These are phyloP conservation scores for Charanyca ferruginea DNA, from an alignment of 2,888 invertebrate genomes.

Conservation along the genomic window DNA sequence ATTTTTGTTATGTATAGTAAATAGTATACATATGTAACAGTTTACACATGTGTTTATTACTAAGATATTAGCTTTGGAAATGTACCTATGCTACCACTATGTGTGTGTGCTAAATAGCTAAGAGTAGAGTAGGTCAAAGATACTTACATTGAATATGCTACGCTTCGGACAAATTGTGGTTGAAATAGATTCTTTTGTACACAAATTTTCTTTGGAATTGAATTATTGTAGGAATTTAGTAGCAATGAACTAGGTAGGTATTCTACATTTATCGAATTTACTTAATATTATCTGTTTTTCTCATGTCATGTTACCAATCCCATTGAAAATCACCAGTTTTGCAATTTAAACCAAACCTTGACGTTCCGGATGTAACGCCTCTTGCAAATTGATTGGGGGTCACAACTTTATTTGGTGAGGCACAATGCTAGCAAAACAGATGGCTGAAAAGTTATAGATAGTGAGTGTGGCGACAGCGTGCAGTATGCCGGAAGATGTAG, in stretches of 20 bases:
- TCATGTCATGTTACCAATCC: too few species aligned
- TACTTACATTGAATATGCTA: slow-evolving; percentile 30
- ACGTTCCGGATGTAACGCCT: neutral
- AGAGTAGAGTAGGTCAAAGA: slow-evolving; percentile 62
- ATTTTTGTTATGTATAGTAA: too few species aligned
- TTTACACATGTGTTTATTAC: slow-evolving; percentile 25
- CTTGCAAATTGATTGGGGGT: neutral
- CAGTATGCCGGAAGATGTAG: neutral
- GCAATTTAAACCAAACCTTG: neutral
- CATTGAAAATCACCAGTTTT: slow-evolving; percentile 1
- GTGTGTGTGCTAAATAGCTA: slow-evolving; percentile 38
- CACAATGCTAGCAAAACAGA: neutral
- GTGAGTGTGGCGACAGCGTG: neutral
- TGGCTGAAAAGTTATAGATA: neutral
- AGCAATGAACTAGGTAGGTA: too few species aligned
- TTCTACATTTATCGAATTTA: too few species aligned
- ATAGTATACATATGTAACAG: too few species aligned
- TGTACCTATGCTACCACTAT: slow-evolving; percentile 31
- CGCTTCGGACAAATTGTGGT: slow-evolving; percentile 7
- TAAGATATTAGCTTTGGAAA: slow-evolving; percentile 57
- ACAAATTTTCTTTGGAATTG: too few species aligned
- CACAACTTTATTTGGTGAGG: too few species aligned
- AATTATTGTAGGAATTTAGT: too few species aligned
- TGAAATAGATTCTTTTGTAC: neutral
- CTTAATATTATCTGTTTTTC: too few species aligned